Conservation (phyloP, 1,140 invertebrate species). For the Leptinotarsa defecta region DNA sequence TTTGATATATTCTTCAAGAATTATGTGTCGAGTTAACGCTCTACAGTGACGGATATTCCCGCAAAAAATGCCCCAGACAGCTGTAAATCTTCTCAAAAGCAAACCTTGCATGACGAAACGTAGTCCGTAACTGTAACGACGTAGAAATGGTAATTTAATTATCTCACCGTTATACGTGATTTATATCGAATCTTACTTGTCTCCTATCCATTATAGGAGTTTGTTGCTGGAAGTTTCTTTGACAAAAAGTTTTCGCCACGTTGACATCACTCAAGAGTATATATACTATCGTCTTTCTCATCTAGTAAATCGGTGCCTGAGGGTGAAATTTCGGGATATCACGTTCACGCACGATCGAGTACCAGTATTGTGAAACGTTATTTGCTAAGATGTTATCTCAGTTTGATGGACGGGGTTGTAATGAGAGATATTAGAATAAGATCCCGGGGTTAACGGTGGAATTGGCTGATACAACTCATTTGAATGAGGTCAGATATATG, state of each 20-base stretch:
- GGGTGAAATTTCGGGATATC: background rate
- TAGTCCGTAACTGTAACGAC: background rate
- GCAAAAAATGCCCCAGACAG: background rate
- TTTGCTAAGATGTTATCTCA: too few species aligned
- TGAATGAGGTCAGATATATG: too few species aligned
- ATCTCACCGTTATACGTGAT: background rate
- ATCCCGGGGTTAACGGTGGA: too few species aligned
- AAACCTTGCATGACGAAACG: conserved; percentile 4
- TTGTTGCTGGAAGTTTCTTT: background rate
- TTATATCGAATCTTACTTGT: background rate
- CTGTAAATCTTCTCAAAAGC: background rate
- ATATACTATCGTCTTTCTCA: background rate
- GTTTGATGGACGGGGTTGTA: too few species aligned
- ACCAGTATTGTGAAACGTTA: too few species aligned
- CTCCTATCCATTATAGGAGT: background rate
- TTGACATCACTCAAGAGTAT: background rate
- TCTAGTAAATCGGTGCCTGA: background rate
- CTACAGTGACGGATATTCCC: background rate
- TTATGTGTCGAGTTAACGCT: background rate
- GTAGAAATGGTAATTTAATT: background rate
- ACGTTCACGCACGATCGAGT: too few species aligned
- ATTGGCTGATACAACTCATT: too few species aligned
- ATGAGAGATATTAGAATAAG: too few species aligned
- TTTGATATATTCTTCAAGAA: too few species aligned
- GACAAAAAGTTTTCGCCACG: background rate